Base-by-base conservation (phyloP, 2,888 invertebrate genomes). In the Temnothorax rugatulus region DNA sequence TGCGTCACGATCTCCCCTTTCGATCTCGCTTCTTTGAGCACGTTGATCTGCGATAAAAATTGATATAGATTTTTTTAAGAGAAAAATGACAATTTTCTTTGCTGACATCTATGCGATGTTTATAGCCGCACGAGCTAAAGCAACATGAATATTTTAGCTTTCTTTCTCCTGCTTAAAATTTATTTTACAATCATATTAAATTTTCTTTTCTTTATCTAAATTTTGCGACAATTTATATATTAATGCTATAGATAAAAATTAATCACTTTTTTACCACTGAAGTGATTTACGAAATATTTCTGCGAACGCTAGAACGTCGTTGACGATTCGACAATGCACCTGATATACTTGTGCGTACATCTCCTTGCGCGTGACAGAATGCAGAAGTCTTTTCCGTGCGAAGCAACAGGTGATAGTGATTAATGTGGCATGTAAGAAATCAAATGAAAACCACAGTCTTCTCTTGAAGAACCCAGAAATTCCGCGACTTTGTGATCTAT, bases 21-120 rank as follows among this genome's bases (percentile, higher is more conserved):
- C 83, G 89, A 47, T 9, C 4, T 21, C 4, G 47, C 76, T 41
- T 90, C 91, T 68, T 90, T 91, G 34, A 86, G 73, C 3, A 64
- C 84, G 5, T 87, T 90, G 69, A 93, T 88, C 93, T 93, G 86
- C 11, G 76, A 84, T 63, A 66, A 38, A 85, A 86, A 52, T 5
- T 73, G 29, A 59, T 54, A 21, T 9, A 1, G 7, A 50, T 9
- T 38, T 52, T 18, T 52, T 79, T 41, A 69, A 0, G 29, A n/a
- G 8, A 13, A 34, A 50, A n/a, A 1, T 21, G 15, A 57, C 25
- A 54, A 18, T 1, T 52, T 7, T 75, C 9, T 34, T 3, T 5
- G 34, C 1, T 50, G n/a, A n/a, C n/a, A n/a, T n/a, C 1, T 34
- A 4, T 13, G 9, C 9, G 18, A 61, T 7, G 5, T 15, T 74